Percentiles rank a stretch among this genome's conserved stretches.
Conservation (phyloP, 2,797 vertebrate species). For the Setipinna tenuifilis region DNA sequence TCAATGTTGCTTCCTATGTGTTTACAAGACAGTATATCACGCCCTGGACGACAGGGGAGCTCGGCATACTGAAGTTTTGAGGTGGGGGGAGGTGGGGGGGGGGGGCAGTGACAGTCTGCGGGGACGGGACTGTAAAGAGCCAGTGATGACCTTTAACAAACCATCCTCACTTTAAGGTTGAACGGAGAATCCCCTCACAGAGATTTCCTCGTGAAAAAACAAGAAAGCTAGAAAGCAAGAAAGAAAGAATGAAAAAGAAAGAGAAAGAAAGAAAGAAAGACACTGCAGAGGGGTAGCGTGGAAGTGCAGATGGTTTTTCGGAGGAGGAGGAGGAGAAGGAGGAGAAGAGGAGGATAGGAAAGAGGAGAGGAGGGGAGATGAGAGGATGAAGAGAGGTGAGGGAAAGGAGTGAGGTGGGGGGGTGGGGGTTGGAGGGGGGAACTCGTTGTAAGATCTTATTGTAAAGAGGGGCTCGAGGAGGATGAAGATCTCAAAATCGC, state of each 20-base stretch:
- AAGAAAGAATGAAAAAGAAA: no score
- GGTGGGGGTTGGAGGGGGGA: no score
- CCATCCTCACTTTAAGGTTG: conserved; percentile 25
- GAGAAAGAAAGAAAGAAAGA: conserved; percentile 24
- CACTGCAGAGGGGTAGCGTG: conserved; percentile 33
- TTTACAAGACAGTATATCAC: conserved; percentile 85
- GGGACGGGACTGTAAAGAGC: conserved; percentile 24
- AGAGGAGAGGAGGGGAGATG: no score
- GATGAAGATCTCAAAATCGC: conserved; percentile 7
- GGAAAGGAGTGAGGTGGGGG: neutral
- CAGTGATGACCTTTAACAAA: conserved; percentile 58
- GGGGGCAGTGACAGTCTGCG: conserved; percentile 45
- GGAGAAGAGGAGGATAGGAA: neutral
- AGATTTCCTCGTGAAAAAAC: neutral
- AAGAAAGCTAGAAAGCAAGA: no score
- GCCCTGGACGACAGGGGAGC: conserved; percentile 56
- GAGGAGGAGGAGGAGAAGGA: neutral
- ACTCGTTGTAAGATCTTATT: neutral
- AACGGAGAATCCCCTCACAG: conserved; percentile 24
- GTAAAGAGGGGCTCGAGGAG: neutral
- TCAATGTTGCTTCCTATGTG: conserved; percentile 82
- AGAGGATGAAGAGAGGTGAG: neutral
- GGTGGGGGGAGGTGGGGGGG: conserved; percentile 58
- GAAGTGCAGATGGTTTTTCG: conserved; percentile 2
- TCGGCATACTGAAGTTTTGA: conserved; percentile 52